Evolutionary conservation across 2,888 invertebrate genomes (phyloP).

Genomic region (Drosophila pegasa): DNA sequence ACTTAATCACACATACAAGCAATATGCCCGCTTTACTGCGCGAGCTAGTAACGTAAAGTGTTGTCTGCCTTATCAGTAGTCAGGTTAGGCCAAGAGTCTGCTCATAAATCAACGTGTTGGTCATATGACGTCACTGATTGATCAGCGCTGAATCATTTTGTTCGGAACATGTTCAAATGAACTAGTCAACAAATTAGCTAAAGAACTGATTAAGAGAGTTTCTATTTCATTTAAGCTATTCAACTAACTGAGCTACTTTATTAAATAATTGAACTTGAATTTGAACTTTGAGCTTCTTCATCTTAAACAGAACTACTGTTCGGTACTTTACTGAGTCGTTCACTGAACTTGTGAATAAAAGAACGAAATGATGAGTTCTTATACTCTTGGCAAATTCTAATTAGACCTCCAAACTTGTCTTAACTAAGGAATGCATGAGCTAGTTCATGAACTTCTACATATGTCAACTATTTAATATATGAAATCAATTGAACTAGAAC

Average conservation of each 20-base stretch:
- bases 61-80: constrained; percentile 14
- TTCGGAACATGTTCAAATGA: constrained; percentile 1
- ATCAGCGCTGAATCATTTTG: background rate
- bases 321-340: no score
- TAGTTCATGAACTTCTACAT: background rate
- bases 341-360: no score
- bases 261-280: no score
- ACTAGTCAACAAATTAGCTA: background rate
- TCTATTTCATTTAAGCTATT: no score
- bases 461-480: background rate
- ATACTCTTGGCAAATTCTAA: no score
- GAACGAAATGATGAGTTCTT: no score
- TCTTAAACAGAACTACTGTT: no score
- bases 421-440: no score
- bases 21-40: background rate
- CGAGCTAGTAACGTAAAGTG: background rate
- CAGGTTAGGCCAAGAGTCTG: background rate
- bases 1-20: no score
- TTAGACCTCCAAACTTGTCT: no score
- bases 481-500: no score
- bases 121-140: constrained; percentile 46
- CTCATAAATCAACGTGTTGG: constrained; percentile 47
- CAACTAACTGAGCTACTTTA: background rate
- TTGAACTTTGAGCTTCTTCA: background rate
- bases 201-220: no score